Percentiles rank a stretch among this genome's conserved stretches.
Evolutionary conservation across 1,140 invertebrate genomes (phyloP).

Genomic region (Pogonomyrmex barbatus): DNA sequence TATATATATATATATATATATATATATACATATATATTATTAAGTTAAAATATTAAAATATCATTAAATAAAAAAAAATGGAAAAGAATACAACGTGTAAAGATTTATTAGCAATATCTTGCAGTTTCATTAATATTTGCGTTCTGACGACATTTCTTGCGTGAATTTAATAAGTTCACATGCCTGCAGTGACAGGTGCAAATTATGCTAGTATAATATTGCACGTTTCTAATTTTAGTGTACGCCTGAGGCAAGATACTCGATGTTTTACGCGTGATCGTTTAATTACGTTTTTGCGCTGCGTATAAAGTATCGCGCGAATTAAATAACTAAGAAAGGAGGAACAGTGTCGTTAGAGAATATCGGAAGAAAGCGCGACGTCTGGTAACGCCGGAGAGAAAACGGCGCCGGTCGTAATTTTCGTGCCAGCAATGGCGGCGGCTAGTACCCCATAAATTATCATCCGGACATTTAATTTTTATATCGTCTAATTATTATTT

Average conservation of each 20-base stretch:
- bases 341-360: constrained; percentile 55
- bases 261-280: constrained; percentile 35
- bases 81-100: not conserved
- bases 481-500: constrained; percentile 71
- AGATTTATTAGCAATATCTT: not conserved
- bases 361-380: constrained; percentile 56
- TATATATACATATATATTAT: too few relatives aligned
- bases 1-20: too few relatives aligned
- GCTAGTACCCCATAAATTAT: constrained; percentile 66
- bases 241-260: not conserved
- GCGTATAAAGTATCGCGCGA: constrained; percentile 66
- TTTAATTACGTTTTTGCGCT: constrained; percentile 32
- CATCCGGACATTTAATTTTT: constrained; percentile 40
- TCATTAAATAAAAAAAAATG: not conserved
- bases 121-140: not conserved
- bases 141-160: not conserved
- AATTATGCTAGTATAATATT: not conserved
- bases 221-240: not conserved
- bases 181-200: not conserved
- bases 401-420: constrained; percentile 58
- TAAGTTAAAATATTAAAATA: too few relatives aligned
- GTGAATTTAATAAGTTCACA: constrained; percentile 1
- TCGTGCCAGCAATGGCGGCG: constrained; percentile 53
- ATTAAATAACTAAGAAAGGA: constrained; percentile 65
- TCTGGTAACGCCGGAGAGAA: not conserved